Percentiles rank a stretch among this genome's conserved stretches.
Conservation (phyloP, 2,113 vertebrate genomes). For the Cheirogaleus medius region DNA sequence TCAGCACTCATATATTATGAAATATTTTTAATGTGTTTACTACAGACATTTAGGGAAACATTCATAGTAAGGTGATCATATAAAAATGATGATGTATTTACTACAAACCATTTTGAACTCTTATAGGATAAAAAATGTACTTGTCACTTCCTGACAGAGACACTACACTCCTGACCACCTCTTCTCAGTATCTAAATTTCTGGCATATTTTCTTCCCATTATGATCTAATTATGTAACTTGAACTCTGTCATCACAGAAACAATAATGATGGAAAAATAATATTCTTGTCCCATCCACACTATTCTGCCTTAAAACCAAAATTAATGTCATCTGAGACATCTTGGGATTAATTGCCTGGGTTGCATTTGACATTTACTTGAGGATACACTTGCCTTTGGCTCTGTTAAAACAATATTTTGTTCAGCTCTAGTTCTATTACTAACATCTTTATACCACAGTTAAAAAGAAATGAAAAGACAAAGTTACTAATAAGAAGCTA, state of each 20-base stretch:
- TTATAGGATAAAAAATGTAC: neutral
- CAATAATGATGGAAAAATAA: neutral
- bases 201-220: neutral
- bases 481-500: neutral
- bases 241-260: neutral
- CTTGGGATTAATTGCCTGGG: neutral
- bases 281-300: neutral
- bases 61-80: neutral
- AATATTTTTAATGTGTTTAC: neutral
- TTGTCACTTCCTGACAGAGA: neutral
- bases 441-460: neutral
- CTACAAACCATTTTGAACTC: neutral
- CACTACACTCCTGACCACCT: neutral
- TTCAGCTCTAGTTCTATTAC: neutral
- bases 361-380: neutral
- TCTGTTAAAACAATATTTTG: neutral
- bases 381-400: neutral
- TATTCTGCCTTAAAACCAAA: neutral
- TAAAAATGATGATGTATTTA: neutral
- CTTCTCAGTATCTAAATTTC: neutral
- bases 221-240: neutral
- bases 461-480: neutral
- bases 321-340: neutral
- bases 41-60: neutral
- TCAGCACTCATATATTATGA: neutral